Percentiles rank a stretch among this genome's conserved stretches.
Evolutionary conservation across 2,797 vertebrate species (phyloP).

Genomic region (Diceros bicornis): DNA sequence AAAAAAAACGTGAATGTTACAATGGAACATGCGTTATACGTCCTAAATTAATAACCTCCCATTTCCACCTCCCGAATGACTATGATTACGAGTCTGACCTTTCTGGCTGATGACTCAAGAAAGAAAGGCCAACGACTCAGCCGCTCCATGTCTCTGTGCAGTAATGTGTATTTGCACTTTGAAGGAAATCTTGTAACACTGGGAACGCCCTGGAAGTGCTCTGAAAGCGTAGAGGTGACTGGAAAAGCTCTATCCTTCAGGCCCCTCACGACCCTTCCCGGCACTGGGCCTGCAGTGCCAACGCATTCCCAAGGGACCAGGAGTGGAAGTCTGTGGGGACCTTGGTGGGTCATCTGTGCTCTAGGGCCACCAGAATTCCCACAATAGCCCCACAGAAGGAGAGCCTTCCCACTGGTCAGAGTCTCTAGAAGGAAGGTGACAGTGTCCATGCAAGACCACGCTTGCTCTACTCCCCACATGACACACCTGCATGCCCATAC

Average conservation of each 20-base stretch:
- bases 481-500: neutral
- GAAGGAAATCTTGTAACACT: neutral
- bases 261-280: neutral
- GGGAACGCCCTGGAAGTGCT: neutral
- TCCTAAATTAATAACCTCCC: neutral
- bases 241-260: accelerated
- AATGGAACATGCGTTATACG: neutral
- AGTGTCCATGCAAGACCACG: neutral
- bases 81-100: neutral
- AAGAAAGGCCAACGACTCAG: neutral
- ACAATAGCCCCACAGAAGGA: neutral
- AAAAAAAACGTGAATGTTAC: neutral
- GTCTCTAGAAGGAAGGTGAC: neutral
- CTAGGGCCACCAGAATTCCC: neutral
- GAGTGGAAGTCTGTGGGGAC: neutral
- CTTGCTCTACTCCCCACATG: neutral
- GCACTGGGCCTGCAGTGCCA: accelerated
- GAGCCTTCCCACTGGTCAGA: neutral
- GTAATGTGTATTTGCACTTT: neutral
- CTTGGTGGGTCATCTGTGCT: neutral
- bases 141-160: neutral
- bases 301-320: accelerated
- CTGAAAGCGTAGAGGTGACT: neutral
- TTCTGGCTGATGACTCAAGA: neutral
- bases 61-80: neutral